Percentiles rank a stretch among this genome's conserved stretches.
Evolutionary conservation across 2,888 invertebrate species (phyloP).

Genomic region (Trachelus tabidus): DNA sequence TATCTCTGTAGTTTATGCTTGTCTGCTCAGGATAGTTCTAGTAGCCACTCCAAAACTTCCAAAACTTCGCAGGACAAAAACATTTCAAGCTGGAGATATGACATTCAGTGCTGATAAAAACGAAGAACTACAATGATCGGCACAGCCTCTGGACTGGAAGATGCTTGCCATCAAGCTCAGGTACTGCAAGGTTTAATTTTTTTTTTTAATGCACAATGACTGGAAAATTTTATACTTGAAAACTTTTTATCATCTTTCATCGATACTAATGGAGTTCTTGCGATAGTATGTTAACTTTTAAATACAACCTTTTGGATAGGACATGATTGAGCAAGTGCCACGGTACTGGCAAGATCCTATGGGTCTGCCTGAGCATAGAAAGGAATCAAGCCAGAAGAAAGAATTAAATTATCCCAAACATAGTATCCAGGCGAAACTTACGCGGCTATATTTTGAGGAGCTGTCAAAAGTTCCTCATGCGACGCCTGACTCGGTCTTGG

Average conservation of each 20-base stretch:
- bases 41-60: slow-evolving; percentile 6
- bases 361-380: not conserved
- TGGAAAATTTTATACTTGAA: too few species aligned
- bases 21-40: not conserved
- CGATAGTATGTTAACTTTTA: not conserved
- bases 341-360: slow-evolving; percentile 44
- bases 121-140: slow-evolving; percentile 60
- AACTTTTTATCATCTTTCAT: too few species aligned
- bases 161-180: slow-evolving; percentile 63
- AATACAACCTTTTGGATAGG: slow-evolving; percentile 28
- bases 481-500: slow-evolving; percentile 63
- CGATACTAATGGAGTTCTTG: too few species aligned
- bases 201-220: not conserved
- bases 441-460: slow-evolving; percentile 62
- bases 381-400: slow-evolving; percentile 44
- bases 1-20: too few species aligned
- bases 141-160: slow-evolving; percentile 58
- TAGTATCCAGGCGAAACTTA: slow-evolving; percentile 62
- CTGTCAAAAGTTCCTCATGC: slow-evolving; percentile 61
- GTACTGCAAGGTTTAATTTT: slow-evolving; percentile 30
- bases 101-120: slow-evolving; percentile 48
- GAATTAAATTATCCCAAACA: slow-evolving; percentile 56
- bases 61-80: slow-evolving; percentile 11
- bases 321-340: slow-evolving; percentile 57
- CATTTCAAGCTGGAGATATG: slow-evolving; percentile 44